Evolutionary conservation across 2,888 invertebrate species (phyloP).

Genomic region (Pollenia labialis): DNA sequence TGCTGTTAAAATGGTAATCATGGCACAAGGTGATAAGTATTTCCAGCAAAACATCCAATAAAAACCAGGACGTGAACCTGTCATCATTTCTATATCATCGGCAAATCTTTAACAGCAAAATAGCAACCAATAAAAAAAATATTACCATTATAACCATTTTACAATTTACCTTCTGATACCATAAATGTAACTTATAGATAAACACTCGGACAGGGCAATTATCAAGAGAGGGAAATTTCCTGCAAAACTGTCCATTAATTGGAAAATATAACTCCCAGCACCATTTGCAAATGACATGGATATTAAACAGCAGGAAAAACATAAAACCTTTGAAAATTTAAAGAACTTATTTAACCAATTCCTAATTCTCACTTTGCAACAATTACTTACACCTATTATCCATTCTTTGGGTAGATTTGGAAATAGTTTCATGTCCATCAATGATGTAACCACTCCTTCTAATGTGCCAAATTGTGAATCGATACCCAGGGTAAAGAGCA

Average conservation of each 20-base stretch:
- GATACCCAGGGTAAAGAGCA: constrained; percentile 98
- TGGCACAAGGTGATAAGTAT: constrained; percentile 94
- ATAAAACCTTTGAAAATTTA: constrained; percentile 85
- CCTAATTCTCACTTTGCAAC: not conserved
- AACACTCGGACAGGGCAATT: constrained; percentile 96
- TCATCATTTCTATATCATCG: constrained; percentile 97
- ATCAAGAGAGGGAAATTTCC: constrained; percentile 96
- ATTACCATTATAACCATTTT: too few relatives aligned
- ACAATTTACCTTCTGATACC: constrained; percentile 91
- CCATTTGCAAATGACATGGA: constrained; percentile 97
- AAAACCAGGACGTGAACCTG: constrained; percentile 92
- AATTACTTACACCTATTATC: constrained; percentile 88
- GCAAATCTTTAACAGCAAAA: constrained; percentile 88
- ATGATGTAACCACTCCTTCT: constrained; percentile 97
- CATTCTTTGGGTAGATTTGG: constrained; percentile 95
- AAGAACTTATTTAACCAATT: not conserved
- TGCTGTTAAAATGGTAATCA: constrained; percentile 93
- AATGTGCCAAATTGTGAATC: constrained; percentile 98
- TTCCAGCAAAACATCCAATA: constrained; percentile 98
- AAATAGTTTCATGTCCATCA: constrained; percentile 97
- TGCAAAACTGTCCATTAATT: constrained; percentile 96
- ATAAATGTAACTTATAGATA: constrained; percentile 97
- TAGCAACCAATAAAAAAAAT: not conserved
- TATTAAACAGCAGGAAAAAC: constrained; percentile 91
- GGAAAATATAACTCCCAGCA: constrained; percentile 96